phyloP scores from a whole-genome alignment of 2,888 invertebrate genomes.

The Frankliniella fusca region DNA sequence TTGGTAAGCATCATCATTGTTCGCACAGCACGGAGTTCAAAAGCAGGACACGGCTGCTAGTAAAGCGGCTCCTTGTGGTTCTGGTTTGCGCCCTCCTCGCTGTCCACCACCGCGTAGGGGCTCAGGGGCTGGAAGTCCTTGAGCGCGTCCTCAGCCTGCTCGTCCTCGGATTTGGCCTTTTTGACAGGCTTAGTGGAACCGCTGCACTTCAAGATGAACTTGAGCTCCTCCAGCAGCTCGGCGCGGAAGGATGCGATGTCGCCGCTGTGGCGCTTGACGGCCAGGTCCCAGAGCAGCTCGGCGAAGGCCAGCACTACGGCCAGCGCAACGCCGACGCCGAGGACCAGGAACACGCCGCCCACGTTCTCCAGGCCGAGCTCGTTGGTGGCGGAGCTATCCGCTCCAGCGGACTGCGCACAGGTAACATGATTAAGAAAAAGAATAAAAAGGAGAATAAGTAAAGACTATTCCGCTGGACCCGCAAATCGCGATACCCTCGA shows the following conservation, averaged over 20 bases:
- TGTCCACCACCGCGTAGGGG: background rate
- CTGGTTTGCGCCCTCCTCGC: background rate
- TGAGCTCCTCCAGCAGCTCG: conserved; percentile 65
- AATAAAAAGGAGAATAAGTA: too few relatives aligned
- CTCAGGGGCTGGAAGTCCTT: background rate
- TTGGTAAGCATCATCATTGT: background rate
- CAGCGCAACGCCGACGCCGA: conserved; percentile 66
- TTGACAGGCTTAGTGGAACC: conserved; percentile 65
- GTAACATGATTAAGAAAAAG: too few relatives aligned
- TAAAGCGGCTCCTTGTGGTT: background rate
- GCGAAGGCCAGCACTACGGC: conserved; percentile 70
- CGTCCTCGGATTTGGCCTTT: conserved; percentile 34
- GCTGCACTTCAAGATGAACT: conserved; percentile 66
- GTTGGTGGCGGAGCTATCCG: conserved; percentile 46
- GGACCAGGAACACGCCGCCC: conserved; percentile 85
- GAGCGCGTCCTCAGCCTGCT: conserved; percentile 8
- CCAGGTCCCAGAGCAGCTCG: conserved; percentile 82
- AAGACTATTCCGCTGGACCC: too few relatives aligned
- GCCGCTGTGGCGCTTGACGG: conserved; percentile 70
- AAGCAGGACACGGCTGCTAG: background rate
- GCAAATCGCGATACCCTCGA: too few relatives aligned
- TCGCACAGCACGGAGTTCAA: background rate
- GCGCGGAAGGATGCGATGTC: conserved; percentile 67
- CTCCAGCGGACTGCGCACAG: too few relatives aligned
- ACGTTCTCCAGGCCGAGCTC: conserved; percentile 79